Evolutionary conservation across 2,797 vertebrate genomes (phyloP).

Genomic region (Chelmon rostratus): DNA sequence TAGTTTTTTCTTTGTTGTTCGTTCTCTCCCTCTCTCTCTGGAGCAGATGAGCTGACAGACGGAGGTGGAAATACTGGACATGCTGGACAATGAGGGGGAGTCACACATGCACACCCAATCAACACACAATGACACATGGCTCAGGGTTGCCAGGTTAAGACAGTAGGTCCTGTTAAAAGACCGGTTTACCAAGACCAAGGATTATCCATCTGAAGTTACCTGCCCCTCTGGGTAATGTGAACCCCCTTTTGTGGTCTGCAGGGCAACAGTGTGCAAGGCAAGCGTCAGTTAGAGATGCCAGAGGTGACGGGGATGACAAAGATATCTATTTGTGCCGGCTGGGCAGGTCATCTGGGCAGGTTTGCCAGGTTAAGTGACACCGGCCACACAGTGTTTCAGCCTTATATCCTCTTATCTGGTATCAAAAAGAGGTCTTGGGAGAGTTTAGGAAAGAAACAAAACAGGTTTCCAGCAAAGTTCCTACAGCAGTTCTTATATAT

Average conservation of each 20-base stretch:
- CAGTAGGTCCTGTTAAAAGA: conserved; percentile 78
- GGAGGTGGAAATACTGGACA: conserved; percentile 57
- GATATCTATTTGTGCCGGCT: conserved; percentile 54
- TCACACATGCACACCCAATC: conserved; percentile 75
- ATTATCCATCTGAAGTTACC: conserved; percentile 89
- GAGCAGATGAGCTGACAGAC: conserved; percentile 55
- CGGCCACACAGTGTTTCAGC: not conserved
- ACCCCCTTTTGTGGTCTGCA: conserved; percentile 76
- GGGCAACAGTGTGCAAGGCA: conserved; percentile 73
- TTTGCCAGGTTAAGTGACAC: conserved; percentile 60
- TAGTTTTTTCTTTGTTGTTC: no score
- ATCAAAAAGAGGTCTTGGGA: not conserved
- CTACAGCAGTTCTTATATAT: conserved; percentile 21
- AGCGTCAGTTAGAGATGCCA: conserved; percentile 79
- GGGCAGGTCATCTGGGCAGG: conserved; percentile 25
- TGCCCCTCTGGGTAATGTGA: conserved; percentile 82
- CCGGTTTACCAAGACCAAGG: conserved; percentile 87
- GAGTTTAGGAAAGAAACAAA: conserved; percentile 18
- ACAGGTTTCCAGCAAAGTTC: conserved; percentile 39
- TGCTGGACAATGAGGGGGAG: conserved; percentile 68
- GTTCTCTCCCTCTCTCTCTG: not conserved
- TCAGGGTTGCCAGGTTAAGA: conserved; percentile 79
- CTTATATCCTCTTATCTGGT: conserved; percentile 8
- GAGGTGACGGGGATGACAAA: conserved; percentile 71
- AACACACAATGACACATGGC: conserved; percentile 75